These are phyloP conservation scores for Drosophila sordidapex DNA, from an alignment of 2,888 invertebrate species.

Conservation along the genomic window DNA sequence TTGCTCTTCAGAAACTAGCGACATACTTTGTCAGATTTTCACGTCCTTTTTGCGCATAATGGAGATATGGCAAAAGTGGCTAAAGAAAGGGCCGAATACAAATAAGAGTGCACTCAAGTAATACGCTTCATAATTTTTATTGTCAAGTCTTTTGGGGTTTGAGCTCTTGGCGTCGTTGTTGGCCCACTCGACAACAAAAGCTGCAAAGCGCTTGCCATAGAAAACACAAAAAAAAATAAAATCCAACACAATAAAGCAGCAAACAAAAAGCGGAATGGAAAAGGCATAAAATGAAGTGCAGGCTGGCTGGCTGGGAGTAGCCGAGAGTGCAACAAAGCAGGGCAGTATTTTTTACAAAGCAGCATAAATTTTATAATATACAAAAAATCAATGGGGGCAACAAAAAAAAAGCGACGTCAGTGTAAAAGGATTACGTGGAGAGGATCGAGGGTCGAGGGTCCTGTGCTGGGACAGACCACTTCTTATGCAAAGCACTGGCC, in stretches of 20 bases:
- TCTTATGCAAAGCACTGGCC: constrained; percentile 59
- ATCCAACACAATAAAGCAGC: constrained; percentile 6
- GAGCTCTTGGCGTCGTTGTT: constrained; percentile 56
- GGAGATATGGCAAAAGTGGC: constrained; percentile 46
- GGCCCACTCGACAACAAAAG: constrained; percentile 76
- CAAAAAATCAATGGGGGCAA: constrained; percentile 70
- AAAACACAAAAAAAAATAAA: constrained; percentile 14
- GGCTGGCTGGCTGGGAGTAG: constrained; percentile 18
- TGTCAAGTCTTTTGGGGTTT: constrained; percentile 77
- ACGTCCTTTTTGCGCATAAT: constrained; percentile 34
- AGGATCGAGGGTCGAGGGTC: constrained; percentile 38
- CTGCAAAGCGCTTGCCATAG: constrained; percentile 61
- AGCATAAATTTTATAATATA: constrained; percentile 81
- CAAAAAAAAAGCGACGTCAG: constrained; percentile 35
- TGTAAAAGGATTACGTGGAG: constrained; percentile 56
- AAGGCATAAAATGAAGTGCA: constrained; percentile 63
- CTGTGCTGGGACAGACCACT: constrained; percentile 47
- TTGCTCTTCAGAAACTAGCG: constrained; percentile 75
- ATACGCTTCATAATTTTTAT: constrained; percentile 83
- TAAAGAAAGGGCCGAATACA: constrained; percentile 59
- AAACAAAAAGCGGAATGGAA: constrained; percentile 32
- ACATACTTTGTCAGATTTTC: constrained; percentile 67
- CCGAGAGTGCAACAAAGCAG: constrained; percentile 73
- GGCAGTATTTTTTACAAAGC: constrained; percentile 59
- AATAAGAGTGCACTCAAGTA: constrained; percentile 81